Evolutionary conservation across 53 echinoderm and acorn worm genomes (phyloP).

Genomic region (Glandiceps talaboti): DNA sequence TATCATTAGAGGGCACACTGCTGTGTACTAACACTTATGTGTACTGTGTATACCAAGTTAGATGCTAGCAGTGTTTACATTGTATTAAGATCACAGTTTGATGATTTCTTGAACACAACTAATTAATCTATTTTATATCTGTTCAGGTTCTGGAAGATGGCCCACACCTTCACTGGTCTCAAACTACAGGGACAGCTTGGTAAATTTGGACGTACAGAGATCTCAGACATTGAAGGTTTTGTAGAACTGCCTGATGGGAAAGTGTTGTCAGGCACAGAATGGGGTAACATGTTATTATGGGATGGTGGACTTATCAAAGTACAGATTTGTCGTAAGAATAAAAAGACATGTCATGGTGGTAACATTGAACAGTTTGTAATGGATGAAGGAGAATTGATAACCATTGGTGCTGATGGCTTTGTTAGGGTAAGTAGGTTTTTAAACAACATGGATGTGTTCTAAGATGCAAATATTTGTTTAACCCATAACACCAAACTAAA

Average conservation of each 20-base stretch:
- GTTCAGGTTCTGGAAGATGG: conserved; percentile 99
- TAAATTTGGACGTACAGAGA: conserved; percentile 96
- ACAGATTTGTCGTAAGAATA: conserved; percentile 72
- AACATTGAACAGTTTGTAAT: conserved; percentile 95
- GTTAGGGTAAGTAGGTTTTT: conserved; percentile 94
- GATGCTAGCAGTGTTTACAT: too few species aligned
- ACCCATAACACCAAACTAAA: too few species aligned
- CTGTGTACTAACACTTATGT: too few species aligned
- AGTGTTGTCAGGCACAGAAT: conserved; percentile 88
- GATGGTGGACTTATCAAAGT: conserved; percentile 96
- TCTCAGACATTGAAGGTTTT: conserved; percentile 93
- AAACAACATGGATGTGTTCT: too few species aligned
- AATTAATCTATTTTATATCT: too few species aligned
- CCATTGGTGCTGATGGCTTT: conserved; percentile 88
- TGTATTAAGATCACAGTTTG: too few species aligned
- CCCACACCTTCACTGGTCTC: conserved; percentile 85
- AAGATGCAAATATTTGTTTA: too few species aligned
- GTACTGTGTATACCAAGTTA: too few species aligned
- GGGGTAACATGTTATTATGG: conserved; percentile 98
- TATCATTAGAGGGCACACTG: too few species aligned
- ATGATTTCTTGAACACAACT: too few species aligned
- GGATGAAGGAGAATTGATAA: conserved; percentile 91
- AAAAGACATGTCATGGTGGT: conserved; percentile 76
- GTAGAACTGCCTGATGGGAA: conserved; percentile 94
- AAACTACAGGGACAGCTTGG: conserved; percentile 91